A percentile compares a stretch with the other conserved stretches of the same genome.
Evolutionary conservation across 2,113 vertebrate species (phyloP).

Genomic region (Eleginops maclovinus): DNA sequence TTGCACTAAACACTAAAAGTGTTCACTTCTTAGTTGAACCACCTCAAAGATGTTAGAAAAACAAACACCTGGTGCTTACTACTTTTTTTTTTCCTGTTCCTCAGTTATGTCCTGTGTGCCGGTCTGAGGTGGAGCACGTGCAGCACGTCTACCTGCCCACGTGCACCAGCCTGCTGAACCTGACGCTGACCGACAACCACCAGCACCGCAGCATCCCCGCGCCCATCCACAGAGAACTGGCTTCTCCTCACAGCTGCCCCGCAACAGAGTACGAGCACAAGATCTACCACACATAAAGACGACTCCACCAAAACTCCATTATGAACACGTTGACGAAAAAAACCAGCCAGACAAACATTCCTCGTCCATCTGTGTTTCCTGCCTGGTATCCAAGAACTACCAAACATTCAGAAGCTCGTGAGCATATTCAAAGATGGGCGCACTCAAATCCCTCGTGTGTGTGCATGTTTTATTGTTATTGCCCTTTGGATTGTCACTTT

Average conservation of each 20-base stretch:
- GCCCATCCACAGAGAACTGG: conserved; percentile 74
- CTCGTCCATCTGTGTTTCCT: conserved; percentile 12
- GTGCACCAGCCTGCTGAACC: conserved; percentile 95
- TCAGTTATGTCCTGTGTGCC: conserved; percentile 94
- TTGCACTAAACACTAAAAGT: no score
- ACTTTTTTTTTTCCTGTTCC: not conserved
- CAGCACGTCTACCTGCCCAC: conserved; percentile 98
- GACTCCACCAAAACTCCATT: conserved; percentile 23
- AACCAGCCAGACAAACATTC: conserved; percentile 21
- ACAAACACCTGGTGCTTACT: not conserved
- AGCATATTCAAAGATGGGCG: conserved; percentile 42
- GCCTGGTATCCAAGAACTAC: conserved; percentile 11
- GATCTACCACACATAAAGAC: conserved; percentile 67
- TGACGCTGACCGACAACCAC: conserved; percentile 85
- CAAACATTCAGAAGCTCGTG: conserved; percentile 41
- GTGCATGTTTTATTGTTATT: not conserved
- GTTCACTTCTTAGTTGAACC: not conserved
- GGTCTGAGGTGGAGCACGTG: conserved; percentile 91
- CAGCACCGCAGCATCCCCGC: conserved; percentile 67
- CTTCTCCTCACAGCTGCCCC: conserved; percentile 67
- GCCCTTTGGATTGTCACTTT: not conserved
- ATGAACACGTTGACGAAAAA: conserved; percentile 11
- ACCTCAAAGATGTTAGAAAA: not conserved
- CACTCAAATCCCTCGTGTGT: conserved; percentile 19
- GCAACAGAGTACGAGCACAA: conserved; percentile 78